Percentiles rank a stretch among this genome's conserved stretches.
phyloP scores from a whole-genome alignment of 2,888 invertebrate genomes.

The Venusia cambrica region DNA sequence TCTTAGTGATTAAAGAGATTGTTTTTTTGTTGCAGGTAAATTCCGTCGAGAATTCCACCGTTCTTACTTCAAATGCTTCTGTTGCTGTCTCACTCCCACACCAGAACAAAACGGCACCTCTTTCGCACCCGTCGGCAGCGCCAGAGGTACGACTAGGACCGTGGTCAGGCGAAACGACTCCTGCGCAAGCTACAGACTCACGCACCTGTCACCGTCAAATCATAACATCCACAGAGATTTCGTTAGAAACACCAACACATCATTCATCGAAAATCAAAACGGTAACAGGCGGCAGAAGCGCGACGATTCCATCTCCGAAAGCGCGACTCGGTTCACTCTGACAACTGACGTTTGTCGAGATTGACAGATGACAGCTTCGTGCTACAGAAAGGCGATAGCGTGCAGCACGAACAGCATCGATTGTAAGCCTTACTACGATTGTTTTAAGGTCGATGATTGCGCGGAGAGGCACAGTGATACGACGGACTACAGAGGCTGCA shows the following conservation, averaged over 20 bases:
- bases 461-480: conserved; percentile 59
- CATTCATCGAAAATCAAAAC: conserved; percentile 72
- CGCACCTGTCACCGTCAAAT: conserved; percentile 71
- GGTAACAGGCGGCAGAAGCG: conserved; percentile 61
- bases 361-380: conserved; percentile 62
- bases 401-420: conserved; percentile 68
- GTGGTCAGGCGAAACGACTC: conserved; percentile 71
- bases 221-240: conserved; percentile 69
- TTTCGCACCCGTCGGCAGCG: conserved; percentile 69
- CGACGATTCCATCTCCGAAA: conserved; percentile 70
- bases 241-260: conserved; percentile 66
- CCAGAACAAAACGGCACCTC: conserved; percentile 67
- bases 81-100: conserved; percentile 56
- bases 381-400: conserved; percentile 43
- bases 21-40: conserved; percentile 82
- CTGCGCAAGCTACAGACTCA: conserved; percentile 68
- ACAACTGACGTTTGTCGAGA: conserved; percentile 63
- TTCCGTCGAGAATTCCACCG: conserved; percentile 87
- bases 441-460: conserved; percentile 52
- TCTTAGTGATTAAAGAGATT: background rate
- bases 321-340: conserved; percentile 63
- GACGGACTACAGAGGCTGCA: conserved; percentile 58
- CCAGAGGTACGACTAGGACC: conserved; percentile 66
- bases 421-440: conserved; percentile 73
- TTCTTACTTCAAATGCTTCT: conserved; percentile 84